Base-by-base conservation (phyloP, 53 echinoderm and acorn worm species). In the Holothuria scabra region DNA sequence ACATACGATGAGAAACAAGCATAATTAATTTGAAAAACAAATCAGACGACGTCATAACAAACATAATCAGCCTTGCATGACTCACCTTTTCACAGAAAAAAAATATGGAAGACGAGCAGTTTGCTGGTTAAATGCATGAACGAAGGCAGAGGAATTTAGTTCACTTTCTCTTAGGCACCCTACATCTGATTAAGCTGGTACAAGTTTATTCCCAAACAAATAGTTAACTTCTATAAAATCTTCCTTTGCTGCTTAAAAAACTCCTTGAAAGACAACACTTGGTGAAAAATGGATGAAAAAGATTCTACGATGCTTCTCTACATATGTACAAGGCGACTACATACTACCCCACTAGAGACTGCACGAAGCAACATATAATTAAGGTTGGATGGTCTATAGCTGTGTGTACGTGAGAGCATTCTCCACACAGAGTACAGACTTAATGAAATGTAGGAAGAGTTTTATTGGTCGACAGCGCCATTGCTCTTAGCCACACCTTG, bases 401-500 rank as follows among this genome's bases (percentile, higher is more conserved):
- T 44, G 72, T 71, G 41, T 70, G 72, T 46, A 72, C 22, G 67
- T 31, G 46, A 72, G 21, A 64, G 64, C 64, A 64, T 26, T 30
- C 64, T 64, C 28, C 26, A 30, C 26, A 30, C 64, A 64, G 30
- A 30, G 12, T 56, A 56, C 78, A 78, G 20, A 57, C 58, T 78
- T 81, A 81, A 81, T 81, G 82, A 81, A 81, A 81, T 64, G 64
- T 20, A 61, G 82, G 38, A 22, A 64, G 82, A 61, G 82, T 64
- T 62, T 61, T 61, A 81, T 81, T 64, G 82, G 82, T 64, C 23
- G 82, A 81, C 65, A 35, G 46, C 26, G 44, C 62, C 62, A 63
- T 19, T 25, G 82, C 62, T 61, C 82, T 62, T 81, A 61, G 82
- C 82, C 82, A 81, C 82, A 81, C 82, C 82, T 81, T 81, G 82